phyloP scores from a whole-genome alignment of 2,113 vertebrate species.

The Meleagris gallopavo region DNA sequence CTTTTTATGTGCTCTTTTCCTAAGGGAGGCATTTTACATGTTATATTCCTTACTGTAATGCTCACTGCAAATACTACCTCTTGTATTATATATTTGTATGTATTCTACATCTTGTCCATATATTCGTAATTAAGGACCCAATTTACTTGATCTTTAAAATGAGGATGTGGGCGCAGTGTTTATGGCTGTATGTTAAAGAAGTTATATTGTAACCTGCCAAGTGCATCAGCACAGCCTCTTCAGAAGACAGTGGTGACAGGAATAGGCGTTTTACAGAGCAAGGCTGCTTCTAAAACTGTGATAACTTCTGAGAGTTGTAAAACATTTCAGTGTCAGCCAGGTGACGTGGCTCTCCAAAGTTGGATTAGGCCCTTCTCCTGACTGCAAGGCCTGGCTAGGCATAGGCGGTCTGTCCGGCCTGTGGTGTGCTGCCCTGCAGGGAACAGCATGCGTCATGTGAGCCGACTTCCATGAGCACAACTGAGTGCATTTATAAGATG shows the following conservation, averaged over 20 bases:
- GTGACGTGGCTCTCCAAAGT: neutral
- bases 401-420: neutral
- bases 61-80: neutral
- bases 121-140: neutral
- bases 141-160: neutral
- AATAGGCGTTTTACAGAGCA: rapidly evolving
- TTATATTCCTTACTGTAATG: neutral
- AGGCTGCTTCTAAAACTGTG: neutral
- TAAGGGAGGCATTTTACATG: neutral
- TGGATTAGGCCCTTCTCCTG: neutral
- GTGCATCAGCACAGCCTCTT: neutral
- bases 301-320: neutral
- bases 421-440: neutral
- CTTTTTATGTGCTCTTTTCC: neutral
- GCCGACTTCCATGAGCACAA: rapidly evolving
- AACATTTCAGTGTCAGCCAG: neutral
- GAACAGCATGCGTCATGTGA: neutral
- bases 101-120: neutral
- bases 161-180: neutral
- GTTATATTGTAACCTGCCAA: neutral
- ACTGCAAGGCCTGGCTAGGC: neutral
- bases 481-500: neutral
- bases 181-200: neutral
- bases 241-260: neutral
- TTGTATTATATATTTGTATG: too few species aligned